These are phyloP conservation scores for Panagrolaimus sp. DNA, from an alignment of 1,140 invertebrate species.

Conservation along the genomic window DNA sequence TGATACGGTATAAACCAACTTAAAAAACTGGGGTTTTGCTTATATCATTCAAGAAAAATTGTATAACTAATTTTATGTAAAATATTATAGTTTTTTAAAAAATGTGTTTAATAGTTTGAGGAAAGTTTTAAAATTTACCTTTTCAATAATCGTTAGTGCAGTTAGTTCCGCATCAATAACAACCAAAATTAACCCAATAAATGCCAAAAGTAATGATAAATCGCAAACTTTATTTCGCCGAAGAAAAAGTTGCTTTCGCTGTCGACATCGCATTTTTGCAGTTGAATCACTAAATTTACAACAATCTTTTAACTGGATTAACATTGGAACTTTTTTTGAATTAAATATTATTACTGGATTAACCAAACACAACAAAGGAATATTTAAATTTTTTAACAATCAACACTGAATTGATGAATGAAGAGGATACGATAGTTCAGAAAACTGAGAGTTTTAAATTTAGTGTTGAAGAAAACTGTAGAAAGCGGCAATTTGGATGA, in stretches of 20 bases:
- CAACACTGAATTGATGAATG: no score
- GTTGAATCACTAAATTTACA: constrained; percentile 52
- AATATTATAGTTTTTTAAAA: background rate
- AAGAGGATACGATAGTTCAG: no score
- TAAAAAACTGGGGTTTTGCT: background rate
- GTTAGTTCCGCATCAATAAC: constrained; percentile 56
- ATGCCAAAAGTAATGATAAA: constrained; percentile 50
- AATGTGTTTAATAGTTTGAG: no score
- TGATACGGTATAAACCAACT: background rate
- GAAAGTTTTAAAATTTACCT: background rate
- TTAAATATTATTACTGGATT: no score
- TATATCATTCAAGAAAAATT: no score
- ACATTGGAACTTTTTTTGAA: background rate
- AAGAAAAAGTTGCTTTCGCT: constrained; percentile 49
- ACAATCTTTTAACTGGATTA: background rate
- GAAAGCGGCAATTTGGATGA: no score
- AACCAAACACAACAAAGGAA: no score
- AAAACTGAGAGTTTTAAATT: no score
- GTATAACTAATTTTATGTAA: no score
- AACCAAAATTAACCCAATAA: constrained; percentile 53
- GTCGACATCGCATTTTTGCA: constrained; percentile 57
- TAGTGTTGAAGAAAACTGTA: no score
- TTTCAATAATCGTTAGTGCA: constrained; percentile 31
- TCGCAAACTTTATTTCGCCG: constrained; percentile 57
- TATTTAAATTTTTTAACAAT: no score